Evolutionary conservation across 2,113 vertebrate genomes (phyloP).

Genomic region (Rhea pennata): DNA sequence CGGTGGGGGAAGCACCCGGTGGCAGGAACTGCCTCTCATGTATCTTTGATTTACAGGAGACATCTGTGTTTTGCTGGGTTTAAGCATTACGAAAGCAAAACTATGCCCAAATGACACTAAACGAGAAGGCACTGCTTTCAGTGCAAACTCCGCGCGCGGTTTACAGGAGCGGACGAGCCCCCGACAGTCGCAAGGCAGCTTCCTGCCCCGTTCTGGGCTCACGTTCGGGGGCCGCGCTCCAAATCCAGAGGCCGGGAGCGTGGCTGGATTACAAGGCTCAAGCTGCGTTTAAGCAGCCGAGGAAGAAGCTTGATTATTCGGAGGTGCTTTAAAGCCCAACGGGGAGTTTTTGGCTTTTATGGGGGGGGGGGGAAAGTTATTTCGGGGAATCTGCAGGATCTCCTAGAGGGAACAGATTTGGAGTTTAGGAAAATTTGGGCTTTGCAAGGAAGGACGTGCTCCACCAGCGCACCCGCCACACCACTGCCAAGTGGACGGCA

Average conservation of each 20-base stretch:
- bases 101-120: not conserved
- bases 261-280: not conserved
- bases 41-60: not conserved
- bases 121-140: accelerated
- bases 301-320: not conserved
- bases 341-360: not conserved
- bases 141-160: accelerated
- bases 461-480: too few species aligned
- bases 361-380: too few species aligned
- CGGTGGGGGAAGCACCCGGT: not conserved
- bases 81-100: not conserved
- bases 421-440: accelerated
- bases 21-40: not conserved
- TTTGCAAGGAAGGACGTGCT: not conserved
- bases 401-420: not conserved
- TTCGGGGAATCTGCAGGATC: not conserved
- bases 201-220: too few species aligned
- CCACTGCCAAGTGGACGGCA: not conserved
- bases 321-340: accelerated
- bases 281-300: not conserved
- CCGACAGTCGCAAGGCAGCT: not conserved
- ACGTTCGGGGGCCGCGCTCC: not conserved
- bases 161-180: accelerated
- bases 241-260: not conserved
- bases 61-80: not conserved